Conservation (phyloP, 2,113 vertebrate genomes). For the Lasiurus cinereus region DNA sequence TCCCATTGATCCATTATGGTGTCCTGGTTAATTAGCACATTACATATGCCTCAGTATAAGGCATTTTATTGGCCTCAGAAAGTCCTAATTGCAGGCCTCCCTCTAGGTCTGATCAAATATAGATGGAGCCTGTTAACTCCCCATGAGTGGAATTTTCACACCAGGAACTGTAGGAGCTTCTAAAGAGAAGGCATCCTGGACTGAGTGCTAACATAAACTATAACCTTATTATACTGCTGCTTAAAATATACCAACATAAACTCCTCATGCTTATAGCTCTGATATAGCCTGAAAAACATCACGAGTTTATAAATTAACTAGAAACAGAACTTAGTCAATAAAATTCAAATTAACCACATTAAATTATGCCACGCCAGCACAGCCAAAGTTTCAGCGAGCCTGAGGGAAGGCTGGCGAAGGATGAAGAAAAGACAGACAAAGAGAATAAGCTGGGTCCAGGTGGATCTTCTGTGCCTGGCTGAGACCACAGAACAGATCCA, state of each 20-base stretch:
- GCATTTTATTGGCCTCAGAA: not conserved
- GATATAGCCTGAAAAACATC: not conserved
- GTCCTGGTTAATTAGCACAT: no score
- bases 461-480: no score
- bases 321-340: not conserved
- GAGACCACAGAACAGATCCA: no score
- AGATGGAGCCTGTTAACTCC: not conserved
- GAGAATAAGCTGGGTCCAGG: no score
- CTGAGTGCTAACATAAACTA: not conserved
- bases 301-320: not conserved
- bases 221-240: not conserved
- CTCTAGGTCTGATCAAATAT: not conserved
- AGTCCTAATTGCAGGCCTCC: not conserved
- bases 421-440: no score
- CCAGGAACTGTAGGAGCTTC: not conserved
- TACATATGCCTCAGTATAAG: not conserved
- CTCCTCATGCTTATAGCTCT: not conserved
- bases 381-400: no score
- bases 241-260: not conserved
- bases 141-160: not conserved
- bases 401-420: no score
- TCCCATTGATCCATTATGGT: no score
- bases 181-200: not conserved
- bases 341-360: not conserved
- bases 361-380: not conserved